phyloP scores from a whole-genome alignment of 2,888 invertebrate genomes.

The Minunthozetes semirufus region DNA sequence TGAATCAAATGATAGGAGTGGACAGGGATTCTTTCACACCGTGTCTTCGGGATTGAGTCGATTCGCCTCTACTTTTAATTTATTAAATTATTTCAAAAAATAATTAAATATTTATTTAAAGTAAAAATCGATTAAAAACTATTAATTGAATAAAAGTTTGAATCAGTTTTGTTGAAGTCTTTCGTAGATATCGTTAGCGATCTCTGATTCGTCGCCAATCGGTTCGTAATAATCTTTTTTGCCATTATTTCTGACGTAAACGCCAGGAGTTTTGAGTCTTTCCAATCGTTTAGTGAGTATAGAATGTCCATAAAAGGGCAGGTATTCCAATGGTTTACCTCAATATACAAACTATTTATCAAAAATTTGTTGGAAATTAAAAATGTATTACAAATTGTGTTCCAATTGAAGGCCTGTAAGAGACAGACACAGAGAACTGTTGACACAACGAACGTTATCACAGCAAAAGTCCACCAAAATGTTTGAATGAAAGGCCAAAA shows the following conservation, averaged over 20 bases:
- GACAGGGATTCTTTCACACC: not conserved
- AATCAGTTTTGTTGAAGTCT: not conserved
- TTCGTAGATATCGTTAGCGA: not conserved
- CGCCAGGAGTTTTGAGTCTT: not conserved
- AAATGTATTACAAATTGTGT: too few relatives aligned
- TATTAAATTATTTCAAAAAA: constrained; percentile 1
- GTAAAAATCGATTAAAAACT: too few relatives aligned
- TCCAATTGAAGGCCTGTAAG: too few relatives aligned
- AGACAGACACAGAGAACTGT: not conserved
- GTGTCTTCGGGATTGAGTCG: not conserved
- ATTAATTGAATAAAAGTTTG: too few relatives aligned
- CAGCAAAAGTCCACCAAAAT: too few relatives aligned
- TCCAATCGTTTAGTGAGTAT: not conserved
- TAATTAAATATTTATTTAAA: too few relatives aligned
- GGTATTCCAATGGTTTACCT: not conserved
- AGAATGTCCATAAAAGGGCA: not conserved
- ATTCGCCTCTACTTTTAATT: not conserved
- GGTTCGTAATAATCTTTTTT: not conserved
- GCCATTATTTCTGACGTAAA: not conserved
- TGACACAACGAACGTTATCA: not conserved
- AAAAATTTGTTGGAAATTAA: too few relatives aligned
- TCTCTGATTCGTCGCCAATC: not conserved
- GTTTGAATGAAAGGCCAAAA: too few relatives aligned
- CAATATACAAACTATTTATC: too few relatives aligned
- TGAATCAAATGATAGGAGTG: not conserved